Evolutionary conservation across 2,113 vertebrate genomes (phyloP).

Genomic region (Charadrius vociferus): DNA sequence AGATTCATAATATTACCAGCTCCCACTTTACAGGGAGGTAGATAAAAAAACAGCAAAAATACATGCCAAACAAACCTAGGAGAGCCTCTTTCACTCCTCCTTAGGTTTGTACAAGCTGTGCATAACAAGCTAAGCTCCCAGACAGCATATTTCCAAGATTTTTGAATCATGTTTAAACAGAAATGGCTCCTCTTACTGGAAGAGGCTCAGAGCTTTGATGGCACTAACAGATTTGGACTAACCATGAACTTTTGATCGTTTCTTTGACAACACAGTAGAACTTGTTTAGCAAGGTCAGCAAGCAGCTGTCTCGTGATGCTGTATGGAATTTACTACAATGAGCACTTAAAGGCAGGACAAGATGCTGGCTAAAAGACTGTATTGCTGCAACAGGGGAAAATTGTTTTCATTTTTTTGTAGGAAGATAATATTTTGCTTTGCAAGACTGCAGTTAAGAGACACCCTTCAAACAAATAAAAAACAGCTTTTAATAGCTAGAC

Average conservation of each 20-base stretch:
- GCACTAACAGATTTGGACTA: background rate
- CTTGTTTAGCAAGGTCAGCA: slow-evolving; percentile 29
- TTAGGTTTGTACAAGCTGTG: background rate
- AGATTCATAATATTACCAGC: background rate
- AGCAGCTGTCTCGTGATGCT: background rate
- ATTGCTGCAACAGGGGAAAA: background rate
- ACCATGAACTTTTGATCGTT: background rate
- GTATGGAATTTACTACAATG: background rate
- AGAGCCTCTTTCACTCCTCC: background rate
- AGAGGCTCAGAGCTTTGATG: background rate
- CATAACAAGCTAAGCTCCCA: background rate
- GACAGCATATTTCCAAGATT: background rate
- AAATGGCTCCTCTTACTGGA: background rate
- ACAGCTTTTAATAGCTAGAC: background rate
- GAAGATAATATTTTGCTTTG: background rate
- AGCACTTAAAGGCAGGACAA: background rate
- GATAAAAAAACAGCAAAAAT: background rate
- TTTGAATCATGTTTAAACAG: slow-evolving; percentile 1
- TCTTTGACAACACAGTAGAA: slow-evolving; percentile 14
- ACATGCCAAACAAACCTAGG: background rate
- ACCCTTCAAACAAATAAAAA: background rate
- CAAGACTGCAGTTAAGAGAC: background rate
- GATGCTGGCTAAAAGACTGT: background rate
- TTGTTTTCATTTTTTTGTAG: background rate
- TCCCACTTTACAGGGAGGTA: background rate